Evolutionary conservation across 2,888 invertebrate genomes (phyloP).

Genomic region (Synergus laeviventris): DNA sequence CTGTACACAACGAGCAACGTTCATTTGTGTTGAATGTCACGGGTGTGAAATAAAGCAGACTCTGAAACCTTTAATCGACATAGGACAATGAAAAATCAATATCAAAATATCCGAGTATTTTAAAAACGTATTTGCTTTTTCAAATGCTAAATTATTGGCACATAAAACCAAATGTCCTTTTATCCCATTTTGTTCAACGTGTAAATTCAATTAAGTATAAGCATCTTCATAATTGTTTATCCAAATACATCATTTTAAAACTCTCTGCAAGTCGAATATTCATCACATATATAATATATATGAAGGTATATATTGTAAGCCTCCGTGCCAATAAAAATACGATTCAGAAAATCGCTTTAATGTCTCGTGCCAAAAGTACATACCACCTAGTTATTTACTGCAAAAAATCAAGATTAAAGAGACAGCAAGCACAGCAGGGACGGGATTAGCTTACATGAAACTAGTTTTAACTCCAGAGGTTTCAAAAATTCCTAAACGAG

Average conservation of each 20-base stretch:
- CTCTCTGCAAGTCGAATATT: neutral
- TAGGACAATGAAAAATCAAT: constrained; percentile 1
- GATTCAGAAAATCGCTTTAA: constrained; percentile 11
- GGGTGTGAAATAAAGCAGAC: constrained; percentile 27
- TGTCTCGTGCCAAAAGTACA: constrained; percentile 36
- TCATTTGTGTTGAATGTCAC: constrained; percentile 12
- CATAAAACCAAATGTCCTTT: neutral
- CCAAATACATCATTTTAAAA: neutral
- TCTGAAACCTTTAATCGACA: constrained; percentile 10
- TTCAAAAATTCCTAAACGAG: constrained; percentile 29
- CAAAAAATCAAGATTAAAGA: constrained; percentile 34
- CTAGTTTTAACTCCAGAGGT: constrained; percentile 12
- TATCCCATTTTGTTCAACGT: neutral
- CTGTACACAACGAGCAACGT: constrained; percentile 7
- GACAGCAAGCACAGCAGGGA: constrained; percentile 25
- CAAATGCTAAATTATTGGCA: neutral
- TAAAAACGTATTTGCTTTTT: too few species aligned
- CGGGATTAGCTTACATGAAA: constrained; percentile 15
- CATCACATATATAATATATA: neutral
- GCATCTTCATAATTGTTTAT: neutral
- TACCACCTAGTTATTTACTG: constrained; percentile 34
- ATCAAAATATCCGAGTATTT: neutral
- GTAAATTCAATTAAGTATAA: neutral
- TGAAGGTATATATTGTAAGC: neutral
- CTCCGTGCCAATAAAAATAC: constrained; percentile 33